phyloP scores from a whole-genome alignment of 2,113 vertebrate species.

The Eptesicus fuscus region DNA sequence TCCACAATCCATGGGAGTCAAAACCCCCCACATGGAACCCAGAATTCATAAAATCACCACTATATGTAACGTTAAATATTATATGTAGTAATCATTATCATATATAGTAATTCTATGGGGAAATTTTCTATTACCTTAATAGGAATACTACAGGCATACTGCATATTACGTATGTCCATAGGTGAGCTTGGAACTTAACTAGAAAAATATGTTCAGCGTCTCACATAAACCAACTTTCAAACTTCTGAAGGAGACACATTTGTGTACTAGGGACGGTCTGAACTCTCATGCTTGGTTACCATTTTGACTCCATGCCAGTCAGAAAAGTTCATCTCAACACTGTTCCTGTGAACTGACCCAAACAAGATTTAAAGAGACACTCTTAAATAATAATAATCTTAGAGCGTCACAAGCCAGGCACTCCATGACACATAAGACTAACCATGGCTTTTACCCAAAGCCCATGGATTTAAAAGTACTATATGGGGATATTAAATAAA shows the following conservation, averaged over 20 bases:
- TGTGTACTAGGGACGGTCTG: not conserved
- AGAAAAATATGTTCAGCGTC: not conserved
- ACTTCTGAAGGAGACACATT: not conserved
- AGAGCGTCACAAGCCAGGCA: not conserved
- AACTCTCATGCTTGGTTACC: conserved; percentile 16
- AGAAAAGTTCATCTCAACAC: not conserved
- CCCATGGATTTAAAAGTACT: not conserved
- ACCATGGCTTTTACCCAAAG: not conserved
- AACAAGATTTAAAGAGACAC: not conserved
- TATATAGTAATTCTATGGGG: not conserved
- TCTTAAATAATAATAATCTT: not conserved
- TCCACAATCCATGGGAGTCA: not conserved
- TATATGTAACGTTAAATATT: not conserved
- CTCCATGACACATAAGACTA: not conserved
- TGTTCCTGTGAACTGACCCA: not conserved
- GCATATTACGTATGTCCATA: not conserved
- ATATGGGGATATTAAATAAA: not conserved
- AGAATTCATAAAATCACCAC: not conserved
- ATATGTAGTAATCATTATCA: not conserved
- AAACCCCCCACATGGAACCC: not conserved
- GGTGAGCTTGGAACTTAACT: not conserved
- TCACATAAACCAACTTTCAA: not conserved
- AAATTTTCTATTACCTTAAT: not conserved
- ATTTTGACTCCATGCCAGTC: not conserved
- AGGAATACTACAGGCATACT: not conserved